Conservation (phyloP, 2,113 vertebrate species). For the Syngnathus typhle region DNA sequence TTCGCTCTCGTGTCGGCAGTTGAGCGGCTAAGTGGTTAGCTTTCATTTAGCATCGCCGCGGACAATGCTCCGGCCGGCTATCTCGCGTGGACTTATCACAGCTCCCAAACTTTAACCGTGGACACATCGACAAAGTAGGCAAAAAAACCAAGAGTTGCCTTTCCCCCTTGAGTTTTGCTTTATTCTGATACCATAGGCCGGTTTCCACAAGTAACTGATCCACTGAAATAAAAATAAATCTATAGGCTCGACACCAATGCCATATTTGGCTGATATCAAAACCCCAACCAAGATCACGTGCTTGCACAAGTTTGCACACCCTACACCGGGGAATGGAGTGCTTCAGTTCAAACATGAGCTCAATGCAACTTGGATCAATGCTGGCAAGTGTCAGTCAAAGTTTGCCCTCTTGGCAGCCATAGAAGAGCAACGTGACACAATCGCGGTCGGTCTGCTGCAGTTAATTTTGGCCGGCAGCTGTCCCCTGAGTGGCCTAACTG, state of each 20-base stretch:
- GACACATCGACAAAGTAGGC: not conserved
- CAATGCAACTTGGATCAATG: not conserved
- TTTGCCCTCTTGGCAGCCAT: conserved; percentile 2
- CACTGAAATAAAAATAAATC: not conserved
- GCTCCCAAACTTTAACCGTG: not conserved
- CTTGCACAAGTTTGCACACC: no score
- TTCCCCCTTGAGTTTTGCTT: not conserved
- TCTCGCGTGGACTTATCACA: conserved; percentile 39
- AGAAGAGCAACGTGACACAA: conserved; percentile 49
- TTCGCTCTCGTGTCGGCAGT: not conserved
- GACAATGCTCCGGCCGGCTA: conserved; percentile 46
- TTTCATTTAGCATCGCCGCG: conserved; percentile 29
- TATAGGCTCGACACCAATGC: not conserved
- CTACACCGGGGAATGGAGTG: no score
- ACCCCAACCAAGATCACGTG: no score
- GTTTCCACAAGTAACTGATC: not conserved
- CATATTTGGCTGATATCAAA: no score
- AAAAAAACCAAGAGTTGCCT: not conserved
- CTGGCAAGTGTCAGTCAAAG: not conserved
- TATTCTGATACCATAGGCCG: not conserved
- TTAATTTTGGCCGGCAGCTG: conserved; percentile 66
- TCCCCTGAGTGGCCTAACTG: conserved; percentile 21
- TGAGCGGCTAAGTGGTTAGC: conserved; percentile 19
- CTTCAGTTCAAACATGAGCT: not conserved
- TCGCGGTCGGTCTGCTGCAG: conserved; percentile 40